Evolutionary conservation across 2,888 invertebrate genomes (phyloP), one percentile per base, ranked within the genome.

Genomic region (Nymphalis c-album): DNA sequence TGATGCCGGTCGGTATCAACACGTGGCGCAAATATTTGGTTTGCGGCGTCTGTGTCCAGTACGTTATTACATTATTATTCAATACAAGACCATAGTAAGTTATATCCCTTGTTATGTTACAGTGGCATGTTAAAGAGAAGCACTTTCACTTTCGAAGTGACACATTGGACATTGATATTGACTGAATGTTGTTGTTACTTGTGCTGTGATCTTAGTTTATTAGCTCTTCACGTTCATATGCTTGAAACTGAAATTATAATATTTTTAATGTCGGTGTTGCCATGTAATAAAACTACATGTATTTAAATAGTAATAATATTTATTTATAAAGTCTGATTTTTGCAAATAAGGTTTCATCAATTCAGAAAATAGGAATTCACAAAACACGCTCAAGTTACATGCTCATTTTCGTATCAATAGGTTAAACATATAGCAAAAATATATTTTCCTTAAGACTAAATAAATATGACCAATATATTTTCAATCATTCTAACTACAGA

Each of bases 381-480:
- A 57, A 57, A 35, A 57, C 35, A 40, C 57, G 18, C 35, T n/a
- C 40, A 18, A 48, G 18, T 40, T 63, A 51, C n/a, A 47, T 65
- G 22, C 48, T 63, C 64, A 60, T 64, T 46, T 62, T 64, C 67
- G 47, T 59, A 70, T 22, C 46, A 62, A 60, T 63, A 65, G 46
- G 60, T 64, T 67, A 50, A 55, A 59, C 50, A 61, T 26, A 67
- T 67, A 69, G 60, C 45, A 67, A 64, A 57, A 67, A 69, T 67
- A 71, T 64, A 69, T 59, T 67, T 64, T 63, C 47, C 71, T 71
- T 71, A 71, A 40, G 58, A 58, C 71, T 69, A 71, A 69, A 71
- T 71, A 71, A 71, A 71, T 67, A 71, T 60, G 40, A 63, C 46
- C 51, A 20, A 64, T 51, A 58, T 51, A 62, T 58, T 51, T 63